These are phyloP conservation scores for Fragum sueziense DNA, from an alignment of 2,888 invertebrate genomes.

Conservation along the genomic window DNA sequence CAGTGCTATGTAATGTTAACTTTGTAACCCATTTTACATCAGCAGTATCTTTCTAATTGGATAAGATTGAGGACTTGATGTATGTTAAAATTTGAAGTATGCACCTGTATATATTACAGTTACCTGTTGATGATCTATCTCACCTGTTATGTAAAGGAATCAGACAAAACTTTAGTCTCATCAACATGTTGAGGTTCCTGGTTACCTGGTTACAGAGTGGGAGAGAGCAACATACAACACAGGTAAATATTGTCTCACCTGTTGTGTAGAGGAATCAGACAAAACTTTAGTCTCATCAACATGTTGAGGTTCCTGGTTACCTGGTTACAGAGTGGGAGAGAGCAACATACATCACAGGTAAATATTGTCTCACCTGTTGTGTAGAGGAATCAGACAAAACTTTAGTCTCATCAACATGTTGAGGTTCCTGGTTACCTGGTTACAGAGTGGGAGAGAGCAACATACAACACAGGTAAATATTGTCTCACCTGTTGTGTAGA, in stretches of 20 bases:
- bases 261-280: background rate
- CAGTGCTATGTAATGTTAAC: too few species aligned
- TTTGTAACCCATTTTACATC: too few species aligned
- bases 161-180: background rate
- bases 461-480: background rate
- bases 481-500: background rate
- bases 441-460: background rate
- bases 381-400: background rate
- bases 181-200: background rate
- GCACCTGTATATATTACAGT: background rate
- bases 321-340: background rate
- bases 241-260: background rate
- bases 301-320: background rate
- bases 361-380: background rate
- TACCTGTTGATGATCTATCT: background rate
- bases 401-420: background rate
- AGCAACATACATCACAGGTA: background rate
- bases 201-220: background rate
- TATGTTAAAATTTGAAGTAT: too few species aligned
- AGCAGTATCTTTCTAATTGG: too few species aligned
- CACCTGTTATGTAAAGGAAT: background rate
- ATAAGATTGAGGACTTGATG: too few species aligned
- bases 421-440: background rate
- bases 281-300: conserved; percentile 1
- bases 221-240: background rate